Percentiles rank a stretch among this genome's conserved stretches.
Evolutionary conservation across 2,113 vertebrate species (phyloP).

Genomic region (Crotalus viridis): DNA sequence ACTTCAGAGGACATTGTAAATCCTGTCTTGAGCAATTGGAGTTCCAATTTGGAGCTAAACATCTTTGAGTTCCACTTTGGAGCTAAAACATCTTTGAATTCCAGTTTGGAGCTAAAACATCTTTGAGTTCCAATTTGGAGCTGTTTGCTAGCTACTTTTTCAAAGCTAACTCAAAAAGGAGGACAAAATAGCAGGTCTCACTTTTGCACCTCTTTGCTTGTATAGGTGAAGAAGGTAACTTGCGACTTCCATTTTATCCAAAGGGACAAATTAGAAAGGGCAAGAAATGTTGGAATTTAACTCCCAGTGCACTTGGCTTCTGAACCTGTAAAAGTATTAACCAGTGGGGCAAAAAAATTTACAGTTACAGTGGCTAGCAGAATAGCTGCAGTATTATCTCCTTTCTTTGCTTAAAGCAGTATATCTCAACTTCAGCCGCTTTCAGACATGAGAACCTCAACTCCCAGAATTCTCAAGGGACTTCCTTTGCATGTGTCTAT

Average conservation of each 20-base stretch:
- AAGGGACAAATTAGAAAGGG: not conserved
- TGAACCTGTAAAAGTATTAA: not conserved
- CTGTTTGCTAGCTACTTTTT: not conserved
- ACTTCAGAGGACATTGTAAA: not conserved
- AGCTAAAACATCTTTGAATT: not conserved
- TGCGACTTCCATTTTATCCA: not conserved
- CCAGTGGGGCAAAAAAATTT: not conserved
- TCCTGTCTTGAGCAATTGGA: not conserved
- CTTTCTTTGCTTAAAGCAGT: not conserved
- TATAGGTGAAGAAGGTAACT: not conserved
- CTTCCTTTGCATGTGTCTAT: not conserved
- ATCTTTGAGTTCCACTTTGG: rapidly evolving
- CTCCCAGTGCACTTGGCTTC: not conserved
- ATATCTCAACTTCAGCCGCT: not conserved
- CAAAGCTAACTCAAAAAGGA: not conserved
- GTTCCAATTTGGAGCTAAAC: not conserved
- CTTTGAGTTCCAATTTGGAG: rapidly evolving
- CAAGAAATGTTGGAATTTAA: not conserved
- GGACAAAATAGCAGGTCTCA: not conserved
- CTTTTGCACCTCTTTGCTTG: not conserved
- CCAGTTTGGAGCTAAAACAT: not conserved
- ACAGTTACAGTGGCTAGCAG: not conserved
- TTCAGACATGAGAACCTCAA: not conserved
- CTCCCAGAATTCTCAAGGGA: not conserved
- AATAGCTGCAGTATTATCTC: not conserved